A percentile compares a stretch with the other conserved stretches of the same genome.
Evolutionary conservation across 2,113 vertebrate species (phyloP).

Genomic region (Solea solea): DNA sequence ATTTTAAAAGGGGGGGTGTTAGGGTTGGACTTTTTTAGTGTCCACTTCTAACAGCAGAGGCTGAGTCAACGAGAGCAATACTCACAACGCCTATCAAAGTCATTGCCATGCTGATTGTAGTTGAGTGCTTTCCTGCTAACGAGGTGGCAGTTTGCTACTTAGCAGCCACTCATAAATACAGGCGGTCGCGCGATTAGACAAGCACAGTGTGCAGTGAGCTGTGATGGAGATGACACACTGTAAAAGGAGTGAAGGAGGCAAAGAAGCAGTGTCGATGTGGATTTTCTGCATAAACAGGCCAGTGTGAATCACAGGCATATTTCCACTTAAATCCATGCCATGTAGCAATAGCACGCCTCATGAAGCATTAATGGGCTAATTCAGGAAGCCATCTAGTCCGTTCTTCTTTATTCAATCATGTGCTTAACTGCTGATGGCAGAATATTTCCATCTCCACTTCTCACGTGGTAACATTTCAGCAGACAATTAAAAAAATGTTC

Average conservation of each 20-base stretch:
- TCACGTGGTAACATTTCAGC: neutral
- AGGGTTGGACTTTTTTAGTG: conserved; percentile 33
- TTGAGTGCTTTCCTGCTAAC: conserved; percentile 62
- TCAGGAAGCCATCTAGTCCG: conserved; percentile 43
- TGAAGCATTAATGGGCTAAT: conserved; percentile 54
- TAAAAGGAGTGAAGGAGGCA: conserved; percentile 46
- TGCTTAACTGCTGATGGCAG: conserved; percentile 37
- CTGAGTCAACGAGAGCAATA: conserved; percentile 30
- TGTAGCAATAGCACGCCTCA: conserved; percentile 43
- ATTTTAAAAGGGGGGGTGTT: conserved; percentile 19
- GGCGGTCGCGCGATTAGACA: conserved; percentile 57
- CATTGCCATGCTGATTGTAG: conserved; percentile 52
- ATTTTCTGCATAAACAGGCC: conserved; percentile 65
- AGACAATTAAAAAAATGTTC: neutral
- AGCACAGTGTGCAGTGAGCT: conserved; percentile 30
- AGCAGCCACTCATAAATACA: conserved; percentile 60
- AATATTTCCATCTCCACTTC: conserved; percentile 11
- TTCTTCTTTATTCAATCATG: conserved; percentile 57
- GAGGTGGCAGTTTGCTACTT: conserved; percentile 63
- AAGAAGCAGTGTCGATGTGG: conserved; percentile 51
- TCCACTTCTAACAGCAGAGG: conserved; percentile 50
- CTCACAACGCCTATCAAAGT: conserved; percentile 50
- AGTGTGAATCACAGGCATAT: conserved; percentile 44
- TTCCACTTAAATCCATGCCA: conserved; percentile 45
- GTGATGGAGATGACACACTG: conserved; percentile 46